A percentile compares a stretch with the other conserved stretches of the same genome.
Evolutionary conservation across 1,140 invertebrate species (phyloP).

Genomic region (Heterodera carotae): DNA sequence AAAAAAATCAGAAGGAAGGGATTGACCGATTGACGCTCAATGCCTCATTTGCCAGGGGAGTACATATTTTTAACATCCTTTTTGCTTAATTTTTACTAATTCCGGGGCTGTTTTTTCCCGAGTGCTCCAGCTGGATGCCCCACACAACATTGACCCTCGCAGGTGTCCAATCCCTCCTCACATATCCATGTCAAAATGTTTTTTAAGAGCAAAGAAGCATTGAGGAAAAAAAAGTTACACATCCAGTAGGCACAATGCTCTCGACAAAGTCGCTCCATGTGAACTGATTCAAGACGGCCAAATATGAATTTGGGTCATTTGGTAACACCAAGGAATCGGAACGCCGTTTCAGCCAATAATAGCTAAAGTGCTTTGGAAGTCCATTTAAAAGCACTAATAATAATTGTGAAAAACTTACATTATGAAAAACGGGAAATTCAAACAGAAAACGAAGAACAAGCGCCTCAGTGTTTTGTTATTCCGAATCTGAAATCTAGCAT

Average conservation of each 20-base stretch:
- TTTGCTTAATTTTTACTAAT: too few species aligned
- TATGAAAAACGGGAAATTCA: neutral
- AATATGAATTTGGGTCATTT: neutral
- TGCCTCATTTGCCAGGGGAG: too few species aligned
- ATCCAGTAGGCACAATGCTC: conserved; percentile 10
- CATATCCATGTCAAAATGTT: too few species aligned
- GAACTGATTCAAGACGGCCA: neutral
- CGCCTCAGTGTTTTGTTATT: neutral
- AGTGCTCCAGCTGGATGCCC: too few species aligned
- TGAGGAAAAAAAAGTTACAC: neutral
- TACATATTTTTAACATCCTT: too few species aligned
- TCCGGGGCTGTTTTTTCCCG: too few species aligned
- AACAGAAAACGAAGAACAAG: neutral
- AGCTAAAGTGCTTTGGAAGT: neutral
- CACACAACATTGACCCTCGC: too few species aligned
- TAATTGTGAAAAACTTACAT: neutral
- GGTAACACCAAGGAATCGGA: conserved; percentile 1
- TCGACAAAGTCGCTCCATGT: conserved; percentile 18
- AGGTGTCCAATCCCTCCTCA: too few species aligned
- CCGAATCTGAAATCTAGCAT: neutral
- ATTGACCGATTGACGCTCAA: too few species aligned
- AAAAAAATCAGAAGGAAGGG: too few species aligned
- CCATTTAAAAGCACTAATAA: neutral
- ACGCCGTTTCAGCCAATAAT: neutral
- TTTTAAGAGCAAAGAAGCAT: neutral